Base-by-base conservation (phyloP, 2,113 vertebrate species). In the Scartelaos histophorus region DNA sequence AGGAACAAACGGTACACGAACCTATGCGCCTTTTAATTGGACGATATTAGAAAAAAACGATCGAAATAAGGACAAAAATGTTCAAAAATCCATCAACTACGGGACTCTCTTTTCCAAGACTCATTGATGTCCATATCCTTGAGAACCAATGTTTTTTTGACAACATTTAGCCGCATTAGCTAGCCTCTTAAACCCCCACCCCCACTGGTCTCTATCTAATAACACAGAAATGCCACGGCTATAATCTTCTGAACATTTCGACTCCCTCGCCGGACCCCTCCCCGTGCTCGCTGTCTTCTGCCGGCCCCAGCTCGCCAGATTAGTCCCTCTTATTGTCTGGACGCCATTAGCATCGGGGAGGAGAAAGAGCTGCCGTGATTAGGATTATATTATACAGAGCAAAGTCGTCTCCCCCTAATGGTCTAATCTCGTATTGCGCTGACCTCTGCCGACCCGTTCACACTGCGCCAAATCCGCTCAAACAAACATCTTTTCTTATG, bases 301-400 rank as follows among this genome's bases (percentile, higher is more conserved):
- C 73, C 61, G 24, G 24, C 76, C 74, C 80, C 84, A 80, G 58
- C 67, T 66, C 53, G 81, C 82, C 78, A 88, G 87, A 88, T 90
- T 91, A 89, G 66, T 73, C 78, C 75, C 67, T 89, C 61, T 89
- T 91, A 92, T 92, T 92, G 88, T 91, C 82, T 89, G 66, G n/a
- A 70, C 78, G 74, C 88, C 76, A 88, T 92, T 88, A 89, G 88
- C 74, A 66, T 82, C 51, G 22, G 78, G 68, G 80, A 70, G 81
- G 81, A 78, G 70, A 75, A 76, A 69, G 79, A 70, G 71, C 22
- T 17, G 4, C 16, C 82, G 29, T 29, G 29, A 29, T 29, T 29
- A 29, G 29, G 89, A 92, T 91, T 91, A 90, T 13, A 91, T 90
- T 92, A 91, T 78, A 73, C 54, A 43, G 76, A 70, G 73, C 75